A percentile compares a stretch with the other conserved stretches of the same genome.
These are phyloP conservation scores for Gibbula magus DNA, from an alignment of 2,888 invertebrate genomes.

Conservation along the genomic window DNA sequence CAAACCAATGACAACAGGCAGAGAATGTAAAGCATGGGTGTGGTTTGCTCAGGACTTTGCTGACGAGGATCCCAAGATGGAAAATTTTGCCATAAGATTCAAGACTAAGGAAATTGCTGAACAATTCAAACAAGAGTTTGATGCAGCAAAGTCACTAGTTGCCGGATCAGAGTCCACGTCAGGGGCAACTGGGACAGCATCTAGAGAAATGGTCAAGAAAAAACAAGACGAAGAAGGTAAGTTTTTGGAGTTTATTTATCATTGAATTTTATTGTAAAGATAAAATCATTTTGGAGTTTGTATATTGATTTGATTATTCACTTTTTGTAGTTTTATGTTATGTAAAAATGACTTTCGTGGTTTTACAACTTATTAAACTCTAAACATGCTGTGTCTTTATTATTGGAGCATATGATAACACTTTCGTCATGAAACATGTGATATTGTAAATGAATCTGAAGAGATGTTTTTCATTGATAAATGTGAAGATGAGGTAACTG, in stretches of 20 bases:
- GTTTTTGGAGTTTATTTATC: background rate
- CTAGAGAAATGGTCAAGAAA: background rate
- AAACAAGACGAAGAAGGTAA: background rate
- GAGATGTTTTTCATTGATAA: too few species aligned
- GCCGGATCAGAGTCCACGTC: background rate
- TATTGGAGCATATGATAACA: too few species aligned
- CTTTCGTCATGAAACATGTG: too few species aligned
- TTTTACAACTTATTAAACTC: too few species aligned
- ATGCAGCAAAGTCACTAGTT: slow-evolving; percentile 70
- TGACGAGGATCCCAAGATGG: slow-evolving; percentile 83
- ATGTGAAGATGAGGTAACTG: too few species aligned
- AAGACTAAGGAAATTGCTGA: slow-evolving; percentile 85
- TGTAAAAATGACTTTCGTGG: too few species aligned
- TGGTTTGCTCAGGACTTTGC: slow-evolving; percentile 91
- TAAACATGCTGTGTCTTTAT: too few species aligned
- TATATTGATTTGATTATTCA: background rate
- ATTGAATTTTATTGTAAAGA: background rate
- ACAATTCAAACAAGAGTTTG: slow-evolving; percentile 84
- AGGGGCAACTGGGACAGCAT: background rate
- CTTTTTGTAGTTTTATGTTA: too few species aligned
- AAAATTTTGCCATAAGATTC: slow-evolving; percentile 88
- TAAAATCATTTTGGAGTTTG: background rate
- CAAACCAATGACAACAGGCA: slow-evolving; percentile 82
- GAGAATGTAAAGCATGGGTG: slow-evolving; percentile 86
- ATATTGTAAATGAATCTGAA: too few species aligned